phyloP scores from a whole-genome alignment of 2,888 invertebrate genomes.

The Achlya flavicornis region DNA sequence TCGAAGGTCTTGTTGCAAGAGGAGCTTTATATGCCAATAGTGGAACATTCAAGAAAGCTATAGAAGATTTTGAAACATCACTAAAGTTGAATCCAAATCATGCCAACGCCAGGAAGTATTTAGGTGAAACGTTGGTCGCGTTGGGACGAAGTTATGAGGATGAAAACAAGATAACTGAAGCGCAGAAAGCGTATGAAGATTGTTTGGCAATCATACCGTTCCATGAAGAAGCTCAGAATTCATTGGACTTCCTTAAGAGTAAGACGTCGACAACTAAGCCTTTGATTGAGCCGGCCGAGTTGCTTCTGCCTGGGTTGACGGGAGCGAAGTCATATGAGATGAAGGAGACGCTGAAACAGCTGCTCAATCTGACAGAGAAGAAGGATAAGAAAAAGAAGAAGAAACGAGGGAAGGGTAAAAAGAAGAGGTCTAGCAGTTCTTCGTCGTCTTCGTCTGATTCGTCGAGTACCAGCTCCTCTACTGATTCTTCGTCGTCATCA shows the following conservation, averaged over 20 bases:
- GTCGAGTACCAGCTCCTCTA: constrained; percentile 85
- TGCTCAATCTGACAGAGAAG: constrained; percentile 85
- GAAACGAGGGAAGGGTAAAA: constrained; percentile 86
- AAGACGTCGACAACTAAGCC: constrained; percentile 85
- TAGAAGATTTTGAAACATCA: constrained; percentile 97
- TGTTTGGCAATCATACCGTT: constrained; percentile 92
- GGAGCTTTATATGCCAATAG: constrained; percentile 97
- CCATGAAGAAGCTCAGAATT: constrained; percentile 94
- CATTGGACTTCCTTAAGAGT: constrained; percentile 90
- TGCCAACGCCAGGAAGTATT: constrained; percentile 96
- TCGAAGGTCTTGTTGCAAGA: constrained; percentile 95
- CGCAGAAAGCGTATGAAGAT: constrained; percentile 92
- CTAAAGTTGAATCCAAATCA: constrained; percentile 94
- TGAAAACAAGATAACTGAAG: constrained; percentile 92
- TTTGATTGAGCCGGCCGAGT: constrained; percentile 85
- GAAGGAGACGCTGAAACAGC: constrained; percentile 86
- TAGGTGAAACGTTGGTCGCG: constrained; percentile 96
- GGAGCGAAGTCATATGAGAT: constrained; percentile 84
- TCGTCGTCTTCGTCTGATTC: constrained; percentile 88
- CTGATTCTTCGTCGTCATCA: constrained; percentile 84
- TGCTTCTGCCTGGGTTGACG: constrained; percentile 84
- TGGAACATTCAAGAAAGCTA: constrained; percentile 96
- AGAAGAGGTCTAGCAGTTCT: constrained; percentile 85
- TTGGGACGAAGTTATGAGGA: constrained; percentile 94
- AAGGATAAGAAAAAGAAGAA: constrained; percentile 87